Evolutionary conservation across 2,888 invertebrate genomes (phyloP).

Genomic region (Diabrotica balteata): DNA sequence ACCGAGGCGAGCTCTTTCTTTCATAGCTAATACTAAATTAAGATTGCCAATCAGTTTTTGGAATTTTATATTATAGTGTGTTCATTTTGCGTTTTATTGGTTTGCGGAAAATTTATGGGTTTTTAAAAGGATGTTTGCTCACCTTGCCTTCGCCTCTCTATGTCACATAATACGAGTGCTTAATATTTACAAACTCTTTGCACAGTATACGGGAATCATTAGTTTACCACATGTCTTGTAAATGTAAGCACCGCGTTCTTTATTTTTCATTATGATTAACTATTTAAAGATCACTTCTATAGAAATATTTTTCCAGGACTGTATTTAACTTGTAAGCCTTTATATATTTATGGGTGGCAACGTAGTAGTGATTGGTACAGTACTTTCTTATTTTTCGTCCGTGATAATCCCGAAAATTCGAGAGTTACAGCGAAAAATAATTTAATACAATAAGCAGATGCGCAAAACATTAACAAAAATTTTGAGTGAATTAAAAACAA

Average conservation of each 20-base stretch:
- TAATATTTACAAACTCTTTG: constrained; percentile 29
- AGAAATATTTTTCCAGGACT: not conserved
- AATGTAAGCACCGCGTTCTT: constrained; percentile 26
- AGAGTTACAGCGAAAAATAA: too few species aligned
- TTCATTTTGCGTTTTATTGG: constrained; percentile 45
- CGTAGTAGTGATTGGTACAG: too few species aligned
- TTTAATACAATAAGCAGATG: too few species aligned
- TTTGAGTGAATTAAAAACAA: too few species aligned
- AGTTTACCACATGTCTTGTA: constrained; percentile 33
- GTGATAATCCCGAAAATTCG: too few species aligned
- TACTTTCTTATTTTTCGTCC: too few species aligned
- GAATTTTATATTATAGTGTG: constrained; percentile 47
- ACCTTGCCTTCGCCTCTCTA: constrained; percentile 26
- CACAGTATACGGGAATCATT: constrained; percentile 33
- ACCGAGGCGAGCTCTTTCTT: constrained; percentile 35
- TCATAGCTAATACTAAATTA: constrained; percentile 47
- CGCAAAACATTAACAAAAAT: too few species aligned
- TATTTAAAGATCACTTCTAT: constrained; percentile 17
- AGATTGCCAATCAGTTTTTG: constrained; percentile 49
- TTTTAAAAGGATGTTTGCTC: constrained; percentile 36
- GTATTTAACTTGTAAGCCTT: not conserved
- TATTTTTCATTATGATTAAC: constrained; percentile 25
- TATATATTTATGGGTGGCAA: too few species aligned
- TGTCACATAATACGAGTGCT: constrained; percentile 26
- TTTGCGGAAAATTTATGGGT: constrained; percentile 40